phyloP scores from a whole-genome alignment of 64 coral and sea anemone genomes.

The Stichodactyla mertensii region DNA sequence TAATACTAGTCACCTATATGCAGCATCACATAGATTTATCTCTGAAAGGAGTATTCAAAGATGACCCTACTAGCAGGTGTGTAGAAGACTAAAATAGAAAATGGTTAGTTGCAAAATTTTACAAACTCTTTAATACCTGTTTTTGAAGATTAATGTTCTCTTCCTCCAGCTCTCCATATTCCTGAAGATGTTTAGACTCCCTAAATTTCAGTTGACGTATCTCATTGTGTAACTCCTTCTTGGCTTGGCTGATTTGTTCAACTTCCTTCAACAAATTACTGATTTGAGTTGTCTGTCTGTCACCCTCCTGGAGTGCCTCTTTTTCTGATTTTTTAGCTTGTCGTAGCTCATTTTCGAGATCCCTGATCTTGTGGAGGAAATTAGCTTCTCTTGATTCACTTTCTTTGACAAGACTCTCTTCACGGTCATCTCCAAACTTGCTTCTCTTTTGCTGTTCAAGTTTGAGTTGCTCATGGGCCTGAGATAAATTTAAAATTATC shows the following conservation, averaged over 20 bases:
- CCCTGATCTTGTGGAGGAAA: slow-evolving; percentile 85
- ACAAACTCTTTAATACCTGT: slow-evolving; percentile 3
- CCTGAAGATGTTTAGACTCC: slow-evolving; percentile 65
- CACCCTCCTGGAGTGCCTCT: slow-evolving; percentile 70
- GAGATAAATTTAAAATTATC: not conserved
- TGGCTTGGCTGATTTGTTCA: slow-evolving; percentile 65
- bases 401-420: slow-evolving; percentile 87
- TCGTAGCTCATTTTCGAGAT: slow-evolving; percentile 84
- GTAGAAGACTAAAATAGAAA: too few species aligned
- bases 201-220: slow-evolving; percentile 80
- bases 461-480: slow-evolving; percentile 88
- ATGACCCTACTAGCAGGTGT: too few species aligned
- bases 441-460: slow-evolving; percentile 92
- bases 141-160: slow-evolving; percentile 95
- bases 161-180: slow-evolving; percentile 90
- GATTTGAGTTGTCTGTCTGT: slow-evolving; percentile 63
- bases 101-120: too few species aligned
- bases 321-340: slow-evolving; percentile 84
- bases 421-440: slow-evolving; percentile 94
- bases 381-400: slow-evolving; percentile 90
- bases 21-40: too few species aligned
- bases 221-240: slow-evolving; percentile 74
- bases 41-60: too few species aligned
- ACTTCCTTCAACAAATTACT: slow-evolving; percentile 78
- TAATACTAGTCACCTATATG: too few species aligned